Conservation (phyloP, 2,888 invertebrate species). For the Abrostola tripartita region DNA sequence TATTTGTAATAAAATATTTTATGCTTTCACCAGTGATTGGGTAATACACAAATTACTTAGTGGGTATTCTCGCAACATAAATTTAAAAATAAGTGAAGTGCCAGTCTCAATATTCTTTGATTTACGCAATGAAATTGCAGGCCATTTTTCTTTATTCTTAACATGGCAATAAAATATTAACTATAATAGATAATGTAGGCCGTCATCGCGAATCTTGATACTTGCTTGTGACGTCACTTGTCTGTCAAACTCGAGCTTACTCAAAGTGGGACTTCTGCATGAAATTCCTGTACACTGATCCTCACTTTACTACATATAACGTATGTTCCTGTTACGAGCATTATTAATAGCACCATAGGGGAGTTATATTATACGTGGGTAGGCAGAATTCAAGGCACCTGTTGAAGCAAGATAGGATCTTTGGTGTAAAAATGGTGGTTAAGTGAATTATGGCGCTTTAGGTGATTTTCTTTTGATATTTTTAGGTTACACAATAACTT, state of each 20-base stretch:
- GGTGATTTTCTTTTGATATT: background rate
- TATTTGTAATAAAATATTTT: too few species aligned
- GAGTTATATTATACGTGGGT: slow-evolving; percentile 38
- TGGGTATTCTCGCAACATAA: too few species aligned
- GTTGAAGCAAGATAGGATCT: slow-evolving; percentile 36
- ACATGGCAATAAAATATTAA: too few species aligned
- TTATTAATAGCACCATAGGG: slow-evolving; percentile 51
- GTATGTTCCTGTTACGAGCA: slow-evolving; percentile 50
- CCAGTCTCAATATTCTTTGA: too few species aligned
- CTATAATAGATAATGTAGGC: too few species aligned
- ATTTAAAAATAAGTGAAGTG: too few species aligned
- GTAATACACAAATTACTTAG: too few species aligned
- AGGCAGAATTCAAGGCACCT: slow-evolving; percentile 46
- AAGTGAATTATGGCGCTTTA: background rate
- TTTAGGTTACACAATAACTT: too few species aligned
- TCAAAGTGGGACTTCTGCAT: slow-evolving; percentile 31
- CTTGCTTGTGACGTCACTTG: background rate
- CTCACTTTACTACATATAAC: slow-evolving; percentile 49
- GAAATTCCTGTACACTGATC: slow-evolving; percentile 14
- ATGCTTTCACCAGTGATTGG: too few species aligned
- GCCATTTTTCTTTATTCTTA: too few species aligned
- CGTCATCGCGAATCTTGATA: too few species aligned
- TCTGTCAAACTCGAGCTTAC: background rate
- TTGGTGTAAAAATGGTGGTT: slow-evolving; percentile 18
- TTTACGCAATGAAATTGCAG: too few species aligned